Evolutionary conservation across 2,888 invertebrate species (phyloP).

Genomic region (Ophonus ardosiacus): DNA sequence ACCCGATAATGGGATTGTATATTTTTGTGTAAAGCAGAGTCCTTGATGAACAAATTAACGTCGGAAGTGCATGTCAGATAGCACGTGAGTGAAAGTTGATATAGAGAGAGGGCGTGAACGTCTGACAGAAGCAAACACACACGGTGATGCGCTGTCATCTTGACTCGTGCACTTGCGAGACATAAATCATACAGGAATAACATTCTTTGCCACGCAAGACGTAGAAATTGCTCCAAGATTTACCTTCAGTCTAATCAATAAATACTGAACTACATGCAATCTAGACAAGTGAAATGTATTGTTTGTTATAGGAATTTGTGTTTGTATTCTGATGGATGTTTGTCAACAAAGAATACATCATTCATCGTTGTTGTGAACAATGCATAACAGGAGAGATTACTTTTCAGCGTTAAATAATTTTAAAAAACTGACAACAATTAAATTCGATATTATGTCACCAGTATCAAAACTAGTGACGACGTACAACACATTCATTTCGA

Average conservation of each 20-base stretch:
- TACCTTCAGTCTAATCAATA: neutral
- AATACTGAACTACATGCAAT: neutral
- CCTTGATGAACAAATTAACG: neutral
- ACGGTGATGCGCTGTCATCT: neutral
- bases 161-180: neutral
- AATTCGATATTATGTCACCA: too few species aligned
- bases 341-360: neutral
- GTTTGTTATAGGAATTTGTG: neutral
- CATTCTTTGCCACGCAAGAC: neutral
- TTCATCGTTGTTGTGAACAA: too few species aligned
- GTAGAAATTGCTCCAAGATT: neutral
- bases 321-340: neutral
- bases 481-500: too few species aligned
- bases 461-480: too few species aligned
- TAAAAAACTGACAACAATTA: too few species aligned
- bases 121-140: neutral
- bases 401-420: too few species aligned
- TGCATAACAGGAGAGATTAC: too few species aligned
- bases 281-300: neutral
- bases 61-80: neutral
- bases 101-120: neutral
- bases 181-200: neutral
- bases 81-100: neutral
- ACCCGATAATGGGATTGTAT: neutral
- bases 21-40: neutral